phyloP scores from a whole-genome alignment of 2,888 invertebrate genomes.

The Fragum sueziense region DNA sequence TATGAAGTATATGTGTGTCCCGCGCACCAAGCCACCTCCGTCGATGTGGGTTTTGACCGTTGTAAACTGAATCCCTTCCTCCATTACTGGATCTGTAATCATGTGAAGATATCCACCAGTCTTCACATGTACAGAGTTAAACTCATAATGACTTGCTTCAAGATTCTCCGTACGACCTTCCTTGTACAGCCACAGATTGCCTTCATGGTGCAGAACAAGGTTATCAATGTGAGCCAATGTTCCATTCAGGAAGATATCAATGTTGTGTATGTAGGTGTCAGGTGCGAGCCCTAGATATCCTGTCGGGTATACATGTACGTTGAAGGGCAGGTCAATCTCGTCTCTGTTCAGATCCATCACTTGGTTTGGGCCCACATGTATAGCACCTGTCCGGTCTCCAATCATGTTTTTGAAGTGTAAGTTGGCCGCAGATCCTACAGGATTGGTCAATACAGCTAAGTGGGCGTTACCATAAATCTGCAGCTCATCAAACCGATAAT shows the following conservation, averaged over 20 bases:
- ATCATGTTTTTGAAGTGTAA: conserved; percentile 73
- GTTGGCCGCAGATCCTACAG: conserved; percentile 55
- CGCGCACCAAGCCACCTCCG: conserved; percentile 71
- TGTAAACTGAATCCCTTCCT: conserved; percentile 64
- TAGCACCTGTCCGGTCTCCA: conserved; percentile 72
- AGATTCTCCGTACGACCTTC: conserved; percentile 63
- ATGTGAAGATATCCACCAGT: conserved; percentile 69
- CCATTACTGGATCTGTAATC: conserved; percentile 70
- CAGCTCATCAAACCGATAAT: conserved; percentile 70
- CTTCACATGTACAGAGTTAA: conserved; percentile 71
- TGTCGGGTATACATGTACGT: conserved; percentile 70
- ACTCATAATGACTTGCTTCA: conserved; percentile 64
- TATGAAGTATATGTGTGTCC: conserved; percentile 68
- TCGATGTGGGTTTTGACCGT: conserved; percentile 67
- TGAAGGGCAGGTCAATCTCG: conserved; percentile 72
- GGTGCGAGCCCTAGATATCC: conserved; percentile 73
- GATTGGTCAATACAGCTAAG: conserved; percentile 69
- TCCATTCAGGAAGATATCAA: conserved; percentile 72
- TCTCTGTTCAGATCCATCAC: conserved; percentile 66
- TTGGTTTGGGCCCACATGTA: conserved; percentile 70
- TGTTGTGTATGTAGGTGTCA: conserved; percentile 69
- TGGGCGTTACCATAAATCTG: conserved; percentile 75
- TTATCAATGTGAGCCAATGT: conserved; percentile 69
- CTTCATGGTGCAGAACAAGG: conserved; percentile 70
- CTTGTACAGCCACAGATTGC: conserved; percentile 66